Percentiles rank a stretch among this genome's conserved stretches.
Conservation (phyloP, 2,797 vertebrate species). For the Mormyrops boulengeri region DNA sequence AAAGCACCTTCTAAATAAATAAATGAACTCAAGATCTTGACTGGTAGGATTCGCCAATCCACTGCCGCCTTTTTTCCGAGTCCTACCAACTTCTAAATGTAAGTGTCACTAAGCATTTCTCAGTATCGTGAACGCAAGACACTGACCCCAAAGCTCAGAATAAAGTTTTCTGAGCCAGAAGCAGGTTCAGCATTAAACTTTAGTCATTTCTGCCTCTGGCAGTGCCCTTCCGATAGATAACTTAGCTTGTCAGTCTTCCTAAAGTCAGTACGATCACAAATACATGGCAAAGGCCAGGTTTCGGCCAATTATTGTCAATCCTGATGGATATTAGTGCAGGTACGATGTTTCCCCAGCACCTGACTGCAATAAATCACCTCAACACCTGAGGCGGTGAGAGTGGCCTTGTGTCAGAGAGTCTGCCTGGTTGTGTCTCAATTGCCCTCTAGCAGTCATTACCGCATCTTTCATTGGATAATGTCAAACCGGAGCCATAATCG, state of each 20-base stretch:
- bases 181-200: neutral
- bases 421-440: neutral
- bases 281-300: slow-evolving; percentile 29
- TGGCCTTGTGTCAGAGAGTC: neutral
- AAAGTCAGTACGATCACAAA: slow-evolving; percentile 14
- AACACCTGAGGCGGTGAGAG: neutral
- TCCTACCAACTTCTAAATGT: neutral
- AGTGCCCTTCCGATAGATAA: slow-evolving; percentile 32
- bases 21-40: neutral
- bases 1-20: neutral
- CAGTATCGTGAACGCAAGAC: neutral
- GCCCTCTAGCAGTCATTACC: neutral
- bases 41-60: neutral
- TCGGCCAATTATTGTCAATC: slow-evolving; percentile 37
- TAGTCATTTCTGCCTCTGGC: neutral
- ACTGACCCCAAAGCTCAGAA: neutral
- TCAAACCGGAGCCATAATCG: neutral
- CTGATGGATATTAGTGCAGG: slow-evolving; percentile 39
- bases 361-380: slow-evolving; percentile 29
- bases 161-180: neutral
- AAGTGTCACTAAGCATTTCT: neutral
- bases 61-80: neutral
- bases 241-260: slow-evolving; percentile 37
- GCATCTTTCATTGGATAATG: neutral
- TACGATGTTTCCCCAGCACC: slow-evolving; percentile 26